Evolutionary conservation across 2,888 invertebrate genomes (phyloP), one percentile per base, ranked within the genome.

Genomic region (Rotaria macrura): DNA sequence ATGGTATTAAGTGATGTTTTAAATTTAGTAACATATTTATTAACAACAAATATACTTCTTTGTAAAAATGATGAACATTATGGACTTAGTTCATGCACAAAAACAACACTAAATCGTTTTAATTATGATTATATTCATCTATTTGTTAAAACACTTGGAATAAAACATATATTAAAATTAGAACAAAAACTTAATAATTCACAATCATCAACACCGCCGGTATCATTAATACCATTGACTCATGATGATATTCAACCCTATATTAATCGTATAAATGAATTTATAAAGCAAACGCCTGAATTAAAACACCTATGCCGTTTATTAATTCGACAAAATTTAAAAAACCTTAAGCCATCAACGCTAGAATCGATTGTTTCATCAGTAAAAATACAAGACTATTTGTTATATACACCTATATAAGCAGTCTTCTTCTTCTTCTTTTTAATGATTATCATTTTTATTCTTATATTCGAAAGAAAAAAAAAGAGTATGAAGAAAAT

Each of bases 51-150:
- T 14, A 79, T 79, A 25, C 43, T 79, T n/a, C 43, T 79, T 43
- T 79, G 79, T 43, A 79, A 79, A 79, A 79, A 79, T 43, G 79
- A 79, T 43, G 79, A 79, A 43, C 40, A 43, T n/a, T 79, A 79
- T 43, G 79, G 43, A n/a, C 25, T 79, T 14, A 79, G 79, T 79
- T 43, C 20, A n/a, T 79, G 79, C 14, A 43, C 40, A 14, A 79
- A 79, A 43, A 40, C 40, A n/a, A 20, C 43, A 43, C n/a, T 79
- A n/a, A 43, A 79, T n/a, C 79, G n/a, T n/a, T 79, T 79, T 79
- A 79, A 40, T 79, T 25, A 79, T 43, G 79, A 79, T 79, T 79
- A 79, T 43, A 25, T 79, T 12, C 25, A 79, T 43, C n/a, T 79
- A 43, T 79, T 79, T 43, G 38, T 79, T n/a, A 40, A 43, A 79